Evolutionary conservation across 2,113 vertebrate species (phyloP).

Genomic region (Illadopsis cleaveri): DNA sequence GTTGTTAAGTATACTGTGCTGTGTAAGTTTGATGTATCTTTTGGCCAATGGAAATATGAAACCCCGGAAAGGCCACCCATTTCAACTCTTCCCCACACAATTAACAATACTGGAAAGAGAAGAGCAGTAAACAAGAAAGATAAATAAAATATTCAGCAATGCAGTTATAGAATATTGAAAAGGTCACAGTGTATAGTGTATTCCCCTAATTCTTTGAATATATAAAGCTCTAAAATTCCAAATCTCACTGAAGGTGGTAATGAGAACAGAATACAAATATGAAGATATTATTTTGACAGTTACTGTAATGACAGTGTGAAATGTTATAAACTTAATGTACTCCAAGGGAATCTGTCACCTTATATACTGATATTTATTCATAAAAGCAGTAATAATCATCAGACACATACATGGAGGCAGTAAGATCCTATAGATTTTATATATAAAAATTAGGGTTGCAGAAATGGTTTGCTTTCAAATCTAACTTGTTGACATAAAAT

Average conservation of each 20-base stretch:
- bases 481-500: neutral
- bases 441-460: neutral
- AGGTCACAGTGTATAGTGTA: slow-evolving; percentile 54
- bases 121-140: slow-evolving; percentile 10
- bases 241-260: slow-evolving; percentile 54
- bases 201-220: slow-evolving; percentile 59
- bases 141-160: slow-evolving; percentile 4
- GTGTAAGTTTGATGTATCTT: neutral
- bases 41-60: neutral
- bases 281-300: slow-evolving; percentile 67
- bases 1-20: neutral
- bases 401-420: neutral
- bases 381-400: neutral
- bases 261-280: slow-evolving; percentile 57
- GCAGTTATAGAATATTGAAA: slow-evolving; percentile 65
- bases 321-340: slow-evolving; percentile 50
- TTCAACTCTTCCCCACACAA: neutral
- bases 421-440: neutral
- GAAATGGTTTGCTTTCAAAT: neutral
- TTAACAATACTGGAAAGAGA: neutral
- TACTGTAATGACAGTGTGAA: slow-evolving; percentile 64
- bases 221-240: slow-evolving; percentile 63
- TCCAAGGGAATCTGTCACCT: neutral
- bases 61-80: neutral
- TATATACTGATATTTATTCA: neutral